Evolutionary conservation across 2,888 invertebrate genomes (phyloP).

Genomic region (Hemaris fuciformis): DNA sequence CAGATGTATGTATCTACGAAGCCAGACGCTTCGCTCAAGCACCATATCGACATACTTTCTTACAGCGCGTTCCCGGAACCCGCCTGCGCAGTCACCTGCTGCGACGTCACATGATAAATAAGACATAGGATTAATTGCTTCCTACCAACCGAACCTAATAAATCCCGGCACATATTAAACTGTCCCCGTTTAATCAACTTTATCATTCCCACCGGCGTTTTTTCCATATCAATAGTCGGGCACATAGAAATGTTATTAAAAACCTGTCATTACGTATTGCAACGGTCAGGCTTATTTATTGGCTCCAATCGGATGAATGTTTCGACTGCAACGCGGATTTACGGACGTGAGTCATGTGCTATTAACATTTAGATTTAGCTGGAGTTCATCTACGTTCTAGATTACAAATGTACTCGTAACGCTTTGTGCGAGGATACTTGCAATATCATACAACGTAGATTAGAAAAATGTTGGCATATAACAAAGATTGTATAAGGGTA

Average conservation of each 20-base stretch:
- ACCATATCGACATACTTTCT: constrained; percentile 17
- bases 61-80: constrained; percentile 51
- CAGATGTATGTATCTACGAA: constrained; percentile 3
- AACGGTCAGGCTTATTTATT: constrained; percentile 29
- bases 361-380: constrained; percentile 16
- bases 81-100: constrained; percentile 65
- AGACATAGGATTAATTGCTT: constrained; percentile 75
- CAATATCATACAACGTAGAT: neutral
- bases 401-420: neutral
- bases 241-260: constrained; percentile 28
- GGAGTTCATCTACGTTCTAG: constrained; percentile 8
- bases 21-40: constrained; percentile 28
- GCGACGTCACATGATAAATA: constrained; percentile 72
- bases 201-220: constrained; percentile 40
- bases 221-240: constrained; percentile 9
- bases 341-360: constrained; percentile 20
- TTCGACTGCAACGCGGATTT: constrained; percentile 13
- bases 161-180: constrained; percentile 64
- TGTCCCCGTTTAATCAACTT: constrained; percentile 59
- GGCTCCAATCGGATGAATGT: neutral
- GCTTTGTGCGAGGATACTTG: neutral
- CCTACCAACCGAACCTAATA: constrained; percentile 63
- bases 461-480: neutral
- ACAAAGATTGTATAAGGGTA: neutral
- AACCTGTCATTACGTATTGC: constrained; percentile 59